Evolutionary conservation across 1,140 invertebrate genomes (phyloP), one percentile per base, ranked within the genome.

Genomic region (Halesus radiatus): DNA sequence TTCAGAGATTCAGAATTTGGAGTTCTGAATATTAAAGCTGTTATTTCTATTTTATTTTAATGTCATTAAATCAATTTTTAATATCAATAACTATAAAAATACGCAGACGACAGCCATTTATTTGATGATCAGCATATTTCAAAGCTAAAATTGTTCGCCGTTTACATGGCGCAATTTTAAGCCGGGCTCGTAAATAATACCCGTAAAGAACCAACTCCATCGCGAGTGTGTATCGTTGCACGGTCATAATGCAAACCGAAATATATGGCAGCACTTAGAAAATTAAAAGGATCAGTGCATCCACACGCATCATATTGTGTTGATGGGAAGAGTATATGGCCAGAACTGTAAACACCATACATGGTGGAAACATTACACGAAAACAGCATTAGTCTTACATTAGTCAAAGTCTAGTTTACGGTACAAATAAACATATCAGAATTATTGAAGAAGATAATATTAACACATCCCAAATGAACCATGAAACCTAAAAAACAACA

Each of bases 231-330:
- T 75, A 60, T 75, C 56, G 58, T 54, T 62, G 54, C 60, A 76
- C 26, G 74, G 50, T 76, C 53, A 80, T 80, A 76, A 75, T 72
- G 72, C 62, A 56, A 75, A 70, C 58, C 62, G 20, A 77, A 77
- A 80, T 80, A 73, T 80, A 80, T 73, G 64, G 73, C 22, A 20
- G 79, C 79, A 80, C 79, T 80, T 80, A 80, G 79, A 77, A 80
- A 80, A 80, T 80, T 76, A 80, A 80, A 80, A 76, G 74, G 73
- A 70, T 72, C 73, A 32, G 56, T 20, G 73, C 60, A 56, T 68
- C 79, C 45, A 15, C 70, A 72, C 73, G 29, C 58, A 54, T 76
- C 58, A 50, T 79, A 52, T 66, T 78, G 62, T 60, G 68, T 72
- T 72, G 10, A 13, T 23, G 18, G 18, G 18, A 58, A 58, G 18